A percentile compares a stretch with the other conserved stretches of the same genome.
phyloP scores from a whole-genome alignment of 2,797 vertebrate genomes.

The Melanotaenia parkinsoni region DNA sequence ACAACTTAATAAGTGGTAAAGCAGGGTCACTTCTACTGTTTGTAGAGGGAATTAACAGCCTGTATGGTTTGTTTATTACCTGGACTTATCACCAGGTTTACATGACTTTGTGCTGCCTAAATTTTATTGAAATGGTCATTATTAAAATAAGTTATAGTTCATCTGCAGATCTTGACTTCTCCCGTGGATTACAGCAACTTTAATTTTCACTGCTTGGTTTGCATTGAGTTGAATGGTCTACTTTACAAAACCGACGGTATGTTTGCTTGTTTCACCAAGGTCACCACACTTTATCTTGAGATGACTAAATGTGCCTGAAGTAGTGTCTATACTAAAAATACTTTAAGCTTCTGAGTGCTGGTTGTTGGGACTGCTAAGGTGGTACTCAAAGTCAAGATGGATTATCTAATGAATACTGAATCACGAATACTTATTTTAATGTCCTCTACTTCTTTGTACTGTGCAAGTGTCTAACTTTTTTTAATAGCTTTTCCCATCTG shows the following conservation, averaged over 20 bases:
- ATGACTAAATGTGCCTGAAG: neutral
- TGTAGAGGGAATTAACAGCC: neutral
- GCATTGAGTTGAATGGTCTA: neutral
- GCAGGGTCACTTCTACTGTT: too few relatives aligned
- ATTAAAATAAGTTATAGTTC: neutral
- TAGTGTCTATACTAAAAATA: neutral
- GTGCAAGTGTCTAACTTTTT: conserved; percentile 23
- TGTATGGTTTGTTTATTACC: neutral
- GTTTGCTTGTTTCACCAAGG: conserved; percentile 12
- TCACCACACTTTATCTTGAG: conserved; percentile 1
- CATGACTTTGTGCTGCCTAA: neutral
- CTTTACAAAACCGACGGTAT: neutral
- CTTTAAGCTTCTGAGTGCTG: conserved; percentile 8
- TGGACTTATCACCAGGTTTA: neutral
- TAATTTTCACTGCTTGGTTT: neutral
- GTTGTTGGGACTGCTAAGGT: conserved; percentile 37
- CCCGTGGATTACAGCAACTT: neutral
- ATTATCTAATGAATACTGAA: conserved; percentile 50
- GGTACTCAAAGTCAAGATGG: conserved; percentile 34
- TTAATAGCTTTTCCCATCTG: conserved; percentile 59
- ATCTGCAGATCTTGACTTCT: neutral
- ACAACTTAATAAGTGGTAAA: too few relatives aligned
- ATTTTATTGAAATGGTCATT: neutral
- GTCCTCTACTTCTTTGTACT: conserved; percentile 22
- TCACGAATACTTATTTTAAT: conserved; percentile 44